Base-by-base conservation (phyloP, 2,113 vertebrate species). In the Centropristis striata region DNA sequence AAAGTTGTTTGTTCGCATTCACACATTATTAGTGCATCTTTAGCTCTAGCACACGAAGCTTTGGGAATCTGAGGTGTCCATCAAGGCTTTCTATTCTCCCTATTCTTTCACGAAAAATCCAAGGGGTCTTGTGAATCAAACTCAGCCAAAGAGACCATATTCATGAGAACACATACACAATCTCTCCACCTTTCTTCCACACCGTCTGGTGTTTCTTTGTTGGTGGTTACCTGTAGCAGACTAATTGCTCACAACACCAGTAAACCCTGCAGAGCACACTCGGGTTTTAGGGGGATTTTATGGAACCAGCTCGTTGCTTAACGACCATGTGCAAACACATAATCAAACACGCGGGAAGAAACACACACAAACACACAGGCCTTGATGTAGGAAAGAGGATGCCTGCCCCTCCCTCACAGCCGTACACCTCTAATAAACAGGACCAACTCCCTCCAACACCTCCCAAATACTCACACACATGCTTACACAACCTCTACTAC, bases 401-500 rank as follows among this genome's bases (percentile, higher is more conserved):
- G 69, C 54, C 61, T 12, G 60, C 78, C 75, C 83, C 86, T 82
- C 81, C 82, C 80, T 32, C 21, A 81, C 32, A 65, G 44, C 76
- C 42, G 74, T 47, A 74, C 80, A 73, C 81, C 84, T 87, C 75
- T 86, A 83, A 80, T 88, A 86, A 92, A 88, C 16, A 8, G 41
- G 37, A 60, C 68, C 51, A 59, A 69, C 75, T 74, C 76, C 85
- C 73, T 49, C 74, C 14, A 55, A 81, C 72, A 59, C 66, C 53
- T 80, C 75, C 69, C 66, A 79, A 80, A 68, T 42, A 64, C 74
- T 94, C 86, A 95, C 96, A 95, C 49, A 12, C 9, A 32, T 32
- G 32, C 54, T 75, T 49, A 96, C 68, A 97, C 80, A 93, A 93
- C 95, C 53, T 44, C 94, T 93, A 93, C 47, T 50, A 49, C 63